Percentiles rank a stretch among this genome's conserved stretches.
These are phyloP conservation scores for Pelodytes ibericus DNA, from an alignment of 2,797 vertebrate species.

Conservation along the genomic window DNA sequence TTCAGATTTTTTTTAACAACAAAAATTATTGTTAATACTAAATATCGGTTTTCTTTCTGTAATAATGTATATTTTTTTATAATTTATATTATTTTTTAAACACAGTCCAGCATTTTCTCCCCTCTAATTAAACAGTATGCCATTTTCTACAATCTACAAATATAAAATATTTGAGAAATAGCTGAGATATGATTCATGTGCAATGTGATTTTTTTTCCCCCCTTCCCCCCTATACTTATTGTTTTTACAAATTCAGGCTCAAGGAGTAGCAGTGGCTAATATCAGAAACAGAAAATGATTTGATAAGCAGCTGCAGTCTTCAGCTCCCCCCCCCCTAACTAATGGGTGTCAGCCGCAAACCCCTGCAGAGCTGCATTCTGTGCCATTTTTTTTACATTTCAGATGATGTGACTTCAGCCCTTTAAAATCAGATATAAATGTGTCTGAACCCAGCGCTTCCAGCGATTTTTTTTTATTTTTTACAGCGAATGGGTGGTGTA, in stretches of 20 bases:
- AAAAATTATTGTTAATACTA: neutral
- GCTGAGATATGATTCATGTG: conserved; percentile 6
- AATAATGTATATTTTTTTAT: neutral
- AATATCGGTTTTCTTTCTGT: neutral
- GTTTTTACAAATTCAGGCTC: conserved; percentile 68
- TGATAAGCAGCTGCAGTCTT: conserved; percentile 72
- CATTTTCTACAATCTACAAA: neutral
- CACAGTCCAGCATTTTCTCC: neutral
- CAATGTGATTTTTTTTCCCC: conserved; percentile 49
- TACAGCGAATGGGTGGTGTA: neutral
- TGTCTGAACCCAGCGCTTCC: conserved; percentile 16
- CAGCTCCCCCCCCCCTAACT: conserved; percentile 45
- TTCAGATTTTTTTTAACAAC: neutral
- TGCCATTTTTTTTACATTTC: conserved; percentile 60
- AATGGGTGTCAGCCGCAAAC: conserved; percentile 60
- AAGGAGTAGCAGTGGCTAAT: conserved; percentile 68
- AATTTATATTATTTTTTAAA: neutral
- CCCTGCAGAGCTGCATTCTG: conserved; percentile 53
- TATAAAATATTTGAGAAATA: conserved; percentile 10
- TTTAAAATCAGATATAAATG: conserved; percentile 53
- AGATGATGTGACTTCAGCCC: conserved; percentile 57
- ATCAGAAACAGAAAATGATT: conserved; percentile 69
- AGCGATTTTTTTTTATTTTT: neutral
- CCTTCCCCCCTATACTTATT: conserved; percentile 59
- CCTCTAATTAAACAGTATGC: neutral